phyloP scores from a whole-genome alignment of 2,113 vertebrate species.

The Chiloscyllium plagiosum region DNA sequence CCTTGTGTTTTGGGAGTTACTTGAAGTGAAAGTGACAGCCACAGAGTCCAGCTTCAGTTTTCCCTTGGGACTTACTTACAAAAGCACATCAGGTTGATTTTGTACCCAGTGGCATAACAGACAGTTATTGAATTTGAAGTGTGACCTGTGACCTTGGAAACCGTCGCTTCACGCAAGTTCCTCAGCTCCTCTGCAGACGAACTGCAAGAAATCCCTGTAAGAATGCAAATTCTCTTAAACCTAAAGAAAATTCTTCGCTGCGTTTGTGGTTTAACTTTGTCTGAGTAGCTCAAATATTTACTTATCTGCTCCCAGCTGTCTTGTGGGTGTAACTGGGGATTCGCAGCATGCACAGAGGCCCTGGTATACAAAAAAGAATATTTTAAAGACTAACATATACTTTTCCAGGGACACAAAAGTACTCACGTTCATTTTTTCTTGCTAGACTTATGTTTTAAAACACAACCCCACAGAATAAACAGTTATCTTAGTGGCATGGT shows the following conservation, averaged over 20 bases:
- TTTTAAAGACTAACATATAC: neutral
- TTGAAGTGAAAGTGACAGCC: neutral
- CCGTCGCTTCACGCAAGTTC: neutral
- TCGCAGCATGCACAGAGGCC: neutral
- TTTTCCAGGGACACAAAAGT: neutral
- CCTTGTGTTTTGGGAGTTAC: neutral
- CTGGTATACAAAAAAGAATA: neutral
- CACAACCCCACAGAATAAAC: neutral
- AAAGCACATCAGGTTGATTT: neutral
- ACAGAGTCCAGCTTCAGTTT: neutral
- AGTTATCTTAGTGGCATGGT: neutral
- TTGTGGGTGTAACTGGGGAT: neutral
- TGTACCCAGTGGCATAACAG: neutral
- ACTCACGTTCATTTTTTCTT: neutral
- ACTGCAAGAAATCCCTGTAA: neutral
- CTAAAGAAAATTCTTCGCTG: neutral
- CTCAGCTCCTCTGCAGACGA: neutral
- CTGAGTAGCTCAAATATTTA: neutral
- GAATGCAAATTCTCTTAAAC: neutral
- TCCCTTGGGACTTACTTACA: neutral
- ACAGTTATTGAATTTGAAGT: neutral
- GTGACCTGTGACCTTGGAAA: neutral
- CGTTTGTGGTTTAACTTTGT: neutral
- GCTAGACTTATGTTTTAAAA: neutral
- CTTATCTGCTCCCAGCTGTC: neutral